A percentile compares a stretch with the other conserved stretches of the same genome.
Evolutionary conservation across 2,888 invertebrate genomes (phyloP).

Genomic region (Himalopsyche anomala): DNA sequence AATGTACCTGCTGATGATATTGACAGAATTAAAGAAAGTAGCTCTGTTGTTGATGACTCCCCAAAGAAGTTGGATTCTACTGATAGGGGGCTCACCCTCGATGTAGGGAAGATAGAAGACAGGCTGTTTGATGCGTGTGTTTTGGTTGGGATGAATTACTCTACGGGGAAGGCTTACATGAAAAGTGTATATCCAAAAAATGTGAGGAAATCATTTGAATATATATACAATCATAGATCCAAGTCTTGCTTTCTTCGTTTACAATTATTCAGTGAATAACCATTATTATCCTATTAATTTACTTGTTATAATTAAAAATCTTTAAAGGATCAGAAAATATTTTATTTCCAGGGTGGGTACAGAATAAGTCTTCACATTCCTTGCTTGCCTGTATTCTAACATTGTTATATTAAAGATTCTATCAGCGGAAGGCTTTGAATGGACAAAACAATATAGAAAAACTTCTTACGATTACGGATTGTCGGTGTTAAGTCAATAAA

Average conservation of each 20-base stretch:
- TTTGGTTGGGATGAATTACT: slow-evolving; percentile 82
- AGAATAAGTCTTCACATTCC: no score
- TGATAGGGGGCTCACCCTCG: neutral
- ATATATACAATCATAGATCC: slow-evolving; percentile 37
- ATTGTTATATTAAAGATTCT: no score
- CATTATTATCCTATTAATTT: no score
- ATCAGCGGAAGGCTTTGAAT: no score
- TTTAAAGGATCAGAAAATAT: no score
- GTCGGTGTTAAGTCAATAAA: no score
- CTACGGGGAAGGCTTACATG: slow-evolving; percentile 82
- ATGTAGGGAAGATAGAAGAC: slow-evolving; percentile 57
- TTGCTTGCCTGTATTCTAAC: no score
- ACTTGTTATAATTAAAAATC: no score
- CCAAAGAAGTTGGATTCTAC: slow-evolving; percentile 23
- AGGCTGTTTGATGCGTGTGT: slow-evolving; percentile 82
- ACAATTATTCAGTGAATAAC: slow-evolving; percentile 49
- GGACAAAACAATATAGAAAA: no score
- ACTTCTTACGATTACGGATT: no score
- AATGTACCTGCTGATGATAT: slow-evolving; percentile 22
- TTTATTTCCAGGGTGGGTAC: no score
- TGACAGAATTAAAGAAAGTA: neutral
- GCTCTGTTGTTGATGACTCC: neutral
- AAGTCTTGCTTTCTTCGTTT: neutral
- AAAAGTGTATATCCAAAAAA: slow-evolving; percentile 83
- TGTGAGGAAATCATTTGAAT: slow-evolving; percentile 72